phyloP scores from a whole-genome alignment of 2,113 vertebrate species.

The Lepus europaeus region DNA sequence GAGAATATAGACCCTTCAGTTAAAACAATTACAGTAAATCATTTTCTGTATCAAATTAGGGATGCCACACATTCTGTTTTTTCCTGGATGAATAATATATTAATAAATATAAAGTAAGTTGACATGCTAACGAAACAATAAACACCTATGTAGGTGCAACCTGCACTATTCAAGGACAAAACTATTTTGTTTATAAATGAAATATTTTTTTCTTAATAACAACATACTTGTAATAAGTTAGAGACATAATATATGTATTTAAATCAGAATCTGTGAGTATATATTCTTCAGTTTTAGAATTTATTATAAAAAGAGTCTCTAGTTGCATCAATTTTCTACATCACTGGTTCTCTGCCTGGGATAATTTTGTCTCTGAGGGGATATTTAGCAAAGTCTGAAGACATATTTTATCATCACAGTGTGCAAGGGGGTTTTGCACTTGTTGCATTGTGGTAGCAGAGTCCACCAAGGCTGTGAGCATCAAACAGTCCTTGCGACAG shows the following conservation, averaged over 20 bases:
- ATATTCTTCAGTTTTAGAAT: background rate
- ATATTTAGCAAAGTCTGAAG: background rate
- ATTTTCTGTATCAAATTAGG: background rate
- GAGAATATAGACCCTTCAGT: background rate
- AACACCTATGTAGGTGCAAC: background rate
- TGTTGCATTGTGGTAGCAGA: background rate
- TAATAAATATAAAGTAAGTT: background rate
- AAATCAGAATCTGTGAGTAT: background rate
- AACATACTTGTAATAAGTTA: background rate
- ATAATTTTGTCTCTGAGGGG: background rate
- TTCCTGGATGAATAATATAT: background rate
- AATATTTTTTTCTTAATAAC: background rate
- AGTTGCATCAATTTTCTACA: background rate
- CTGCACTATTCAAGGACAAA: conserved; percentile 12
- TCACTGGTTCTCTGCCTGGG: background rate
- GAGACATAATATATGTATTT: background rate
- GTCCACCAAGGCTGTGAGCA: background rate
- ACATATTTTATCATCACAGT: background rate
- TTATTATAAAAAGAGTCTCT: background rate
- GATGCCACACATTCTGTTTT: background rate
- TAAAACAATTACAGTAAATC: background rate
- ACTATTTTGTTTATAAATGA: background rate
- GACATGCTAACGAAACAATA: background rate
- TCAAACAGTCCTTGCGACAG: fast-evolving
- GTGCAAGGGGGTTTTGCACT: fast-evolving